Conservation (phyloP, 2,888 invertebrate genomes). For the Electrophaes corylata region DNA sequence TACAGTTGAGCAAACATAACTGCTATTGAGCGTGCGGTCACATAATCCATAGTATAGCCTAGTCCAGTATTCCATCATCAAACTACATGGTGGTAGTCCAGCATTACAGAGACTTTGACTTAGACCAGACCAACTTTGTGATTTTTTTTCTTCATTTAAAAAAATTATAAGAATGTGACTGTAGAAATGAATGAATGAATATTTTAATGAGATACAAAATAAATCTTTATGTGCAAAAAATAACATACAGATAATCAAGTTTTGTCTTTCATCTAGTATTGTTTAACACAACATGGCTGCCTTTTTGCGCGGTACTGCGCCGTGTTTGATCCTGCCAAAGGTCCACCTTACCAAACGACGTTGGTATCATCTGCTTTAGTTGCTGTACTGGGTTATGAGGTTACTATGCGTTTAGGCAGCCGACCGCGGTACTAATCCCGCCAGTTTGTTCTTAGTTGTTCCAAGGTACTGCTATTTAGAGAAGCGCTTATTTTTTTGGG, state of each 20-base stretch:
- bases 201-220: no score
- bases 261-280: no score
- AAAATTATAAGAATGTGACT: no score
- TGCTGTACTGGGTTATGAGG: constrained; percentile 7
- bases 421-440: constrained; percentile 25
- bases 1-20: constrained; percentile 60
- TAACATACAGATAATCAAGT: no score
- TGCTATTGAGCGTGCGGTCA: constrained; percentile 57
- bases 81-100: background rate
- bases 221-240: no score
- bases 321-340: background rate
- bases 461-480: constrained; percentile 16
- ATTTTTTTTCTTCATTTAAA: no score
- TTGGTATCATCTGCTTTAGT: background rate
- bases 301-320: no score
- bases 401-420: constrained; percentile 17
- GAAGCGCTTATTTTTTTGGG: constrained; percentile 1
- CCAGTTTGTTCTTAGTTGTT: constrained; percentile 26
- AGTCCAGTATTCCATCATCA: constrained; percentile 9
- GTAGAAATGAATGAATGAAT: no score
- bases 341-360: background rate
- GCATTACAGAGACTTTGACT: no score
- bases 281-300: no score
- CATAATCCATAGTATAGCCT: constrained; percentile 41
- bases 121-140: no score